A percentile compares a stretch with the other conserved stretches of the same genome.
Evolutionary conservation across 2,888 invertebrate species (phyloP).

Genomic region (Chromoteleia sp.): DNA sequence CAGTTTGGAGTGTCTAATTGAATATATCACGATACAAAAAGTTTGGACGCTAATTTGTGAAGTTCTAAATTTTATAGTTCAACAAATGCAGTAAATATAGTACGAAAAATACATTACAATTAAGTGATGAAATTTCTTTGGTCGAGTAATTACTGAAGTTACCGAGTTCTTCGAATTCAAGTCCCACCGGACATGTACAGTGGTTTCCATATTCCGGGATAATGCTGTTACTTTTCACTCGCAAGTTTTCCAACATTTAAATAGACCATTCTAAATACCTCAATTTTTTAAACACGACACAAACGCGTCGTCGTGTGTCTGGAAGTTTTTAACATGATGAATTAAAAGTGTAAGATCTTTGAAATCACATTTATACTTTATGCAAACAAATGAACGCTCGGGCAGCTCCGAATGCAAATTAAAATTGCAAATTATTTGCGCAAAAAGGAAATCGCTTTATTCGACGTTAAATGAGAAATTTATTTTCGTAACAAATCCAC

Average conservation of each 20-base stretch:
- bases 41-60: constrained; percentile 13
- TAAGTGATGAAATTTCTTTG: constrained; percentile 40
- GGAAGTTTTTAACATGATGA: too few species aligned
- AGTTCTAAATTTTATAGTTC: constrained; percentile 17
- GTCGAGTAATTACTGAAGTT: constrained; percentile 46
- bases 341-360: too few species aligned
- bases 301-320: not conserved
- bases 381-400: too few species aligned
- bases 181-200: constrained; percentile 34
- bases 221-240: constrained; percentile 36
- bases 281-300: not conserved
- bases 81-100: constrained; percentile 24
- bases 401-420: not conserved
- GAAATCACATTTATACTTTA: too few species aligned
- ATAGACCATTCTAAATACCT: constrained; percentile 6
- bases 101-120: constrained; percentile 25
- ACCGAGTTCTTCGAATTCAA: constrained; percentile 28
- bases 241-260: constrained; percentile 30
- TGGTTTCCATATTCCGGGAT: constrained; percentile 35
- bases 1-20: constrained; percentile 11
- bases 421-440: not conserved
- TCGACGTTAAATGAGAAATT: too few species aligned
- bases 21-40: constrained; percentile 16
- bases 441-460: not conserved
- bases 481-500: too few species aligned